phyloP scores from a whole-genome alignment of 2,797 vertebrate species.

The Mareca strepera region DNA sequence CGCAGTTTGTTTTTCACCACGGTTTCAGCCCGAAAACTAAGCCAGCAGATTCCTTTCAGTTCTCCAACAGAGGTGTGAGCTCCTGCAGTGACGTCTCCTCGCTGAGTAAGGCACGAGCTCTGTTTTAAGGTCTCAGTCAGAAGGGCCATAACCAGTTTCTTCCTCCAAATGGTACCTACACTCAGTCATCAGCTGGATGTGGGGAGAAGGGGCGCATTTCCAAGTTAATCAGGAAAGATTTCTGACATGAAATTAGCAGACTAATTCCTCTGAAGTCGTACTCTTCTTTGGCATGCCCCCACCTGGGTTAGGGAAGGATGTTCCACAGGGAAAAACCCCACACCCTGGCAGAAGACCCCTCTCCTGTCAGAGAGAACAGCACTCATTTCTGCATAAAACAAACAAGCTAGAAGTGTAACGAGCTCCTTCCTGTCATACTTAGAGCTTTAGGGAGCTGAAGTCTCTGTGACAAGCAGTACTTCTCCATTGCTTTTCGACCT shows the following conservation, averaged over 20 bases:
- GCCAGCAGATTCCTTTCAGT: background rate
- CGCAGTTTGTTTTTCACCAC: background rate
- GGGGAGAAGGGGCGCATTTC: accelerated
- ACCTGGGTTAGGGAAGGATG: background rate
- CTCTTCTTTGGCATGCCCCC: background rate
- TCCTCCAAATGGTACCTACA: accelerated
- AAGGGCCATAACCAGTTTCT: background rate
- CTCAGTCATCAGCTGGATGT: background rate
- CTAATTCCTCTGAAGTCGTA: accelerated
- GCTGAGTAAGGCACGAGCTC: background rate
- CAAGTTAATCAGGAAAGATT: background rate
- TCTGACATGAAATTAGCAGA: background rate
- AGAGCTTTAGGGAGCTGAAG: background rate
- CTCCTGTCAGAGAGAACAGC: background rate
- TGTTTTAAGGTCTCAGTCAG: background rate
- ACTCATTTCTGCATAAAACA: background rate
- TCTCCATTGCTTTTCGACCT: background rate
- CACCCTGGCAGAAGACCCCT: accelerated
- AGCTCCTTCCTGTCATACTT: background rate
- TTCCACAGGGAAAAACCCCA: background rate
- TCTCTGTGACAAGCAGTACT: background rate
- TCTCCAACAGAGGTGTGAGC: background rate
- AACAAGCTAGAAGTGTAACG: background rate
- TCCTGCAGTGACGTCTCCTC: background rate
- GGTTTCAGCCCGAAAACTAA: background rate